These are phyloP conservation scores for Aphidius gifuensis DNA, from an alignment of 1,140 invertebrate genomes.

Conservation along the genomic window DNA sequence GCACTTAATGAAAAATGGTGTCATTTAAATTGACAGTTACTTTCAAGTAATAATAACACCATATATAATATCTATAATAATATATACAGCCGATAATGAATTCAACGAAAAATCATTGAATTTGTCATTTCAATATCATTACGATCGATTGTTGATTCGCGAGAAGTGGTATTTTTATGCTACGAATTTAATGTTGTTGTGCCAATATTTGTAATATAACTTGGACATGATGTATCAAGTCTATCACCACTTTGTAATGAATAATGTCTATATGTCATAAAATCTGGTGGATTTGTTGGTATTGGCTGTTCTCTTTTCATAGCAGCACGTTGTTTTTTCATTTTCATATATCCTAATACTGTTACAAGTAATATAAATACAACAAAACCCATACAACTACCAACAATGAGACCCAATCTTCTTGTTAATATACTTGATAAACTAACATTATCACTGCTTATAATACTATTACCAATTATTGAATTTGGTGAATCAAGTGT, in stretches of 20 bases:
- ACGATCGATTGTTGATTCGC: conserved; percentile 30
- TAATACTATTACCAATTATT: conserved; percentile 59
- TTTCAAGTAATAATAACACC: too few relatives aligned
- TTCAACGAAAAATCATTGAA: conserved; percentile 36
- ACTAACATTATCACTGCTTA: conserved; percentile 61
- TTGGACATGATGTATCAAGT: conserved; percentile 48
- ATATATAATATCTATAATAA: too few relatives aligned
- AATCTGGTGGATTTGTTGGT: conserved; percentile 65
- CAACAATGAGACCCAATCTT: conserved; percentile 77
- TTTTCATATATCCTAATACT: conserved; percentile 79
- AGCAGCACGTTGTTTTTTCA: conserved; percentile 75
- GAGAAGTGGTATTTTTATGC: conserved; percentile 39
- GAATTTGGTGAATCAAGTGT: conserved; percentile 71
- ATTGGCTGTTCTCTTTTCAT: conserved; percentile 68
- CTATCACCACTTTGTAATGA: conserved; percentile 57
- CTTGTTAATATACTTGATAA: conserved; percentile 67
- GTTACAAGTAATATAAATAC: conserved; percentile 80
- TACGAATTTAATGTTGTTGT: conserved; percentile 49
- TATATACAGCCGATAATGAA: conserved; percentile 31
- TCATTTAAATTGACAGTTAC: too few relatives aligned
- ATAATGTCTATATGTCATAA: conserved; percentile 71
- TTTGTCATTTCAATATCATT: conserved; percentile 44
- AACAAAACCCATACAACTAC: conserved; percentile 79
- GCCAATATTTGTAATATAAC: conserved; percentile 52
- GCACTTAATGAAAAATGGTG: too few relatives aligned